Conservation (phyloP, 2,113 vertebrate genomes). For the Cebus imitator region DNA sequence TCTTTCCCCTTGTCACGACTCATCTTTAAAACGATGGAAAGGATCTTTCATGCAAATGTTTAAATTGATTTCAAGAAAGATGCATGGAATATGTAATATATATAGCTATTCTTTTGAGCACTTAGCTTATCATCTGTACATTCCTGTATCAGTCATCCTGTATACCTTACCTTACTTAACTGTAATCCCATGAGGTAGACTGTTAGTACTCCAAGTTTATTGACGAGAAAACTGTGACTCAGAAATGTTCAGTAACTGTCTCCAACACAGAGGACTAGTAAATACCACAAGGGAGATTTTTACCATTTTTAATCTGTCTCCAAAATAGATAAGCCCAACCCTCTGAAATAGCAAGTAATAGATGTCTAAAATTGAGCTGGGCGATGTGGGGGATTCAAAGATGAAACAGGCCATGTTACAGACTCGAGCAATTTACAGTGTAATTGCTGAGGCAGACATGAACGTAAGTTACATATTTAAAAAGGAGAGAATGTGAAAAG, state of each 20-base stretch:
- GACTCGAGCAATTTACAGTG: neutral
- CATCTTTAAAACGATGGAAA: constrained; percentile 13
- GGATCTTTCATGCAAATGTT: constrained; percentile 3
- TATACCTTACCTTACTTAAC: neutral
- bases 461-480: neutral
- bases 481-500: neutral
- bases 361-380: neutral
- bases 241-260: neutral
- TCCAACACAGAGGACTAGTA: neutral
- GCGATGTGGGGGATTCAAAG: neutral
- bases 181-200: neutral
- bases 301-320: neutral
- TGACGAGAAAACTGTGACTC: neutral
- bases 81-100: neutral
- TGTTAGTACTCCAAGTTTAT: neutral
- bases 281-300: neutral
- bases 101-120: neutral
- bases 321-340: neutral
- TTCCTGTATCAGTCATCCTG: neutral
- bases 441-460: neutral
- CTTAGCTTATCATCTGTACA: neutral
- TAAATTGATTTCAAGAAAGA: constrained; percentile 16
- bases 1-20: neutral
- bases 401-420: neutral
- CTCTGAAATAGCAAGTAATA: neutral